Conservation (phyloP, 2,888 invertebrate species). For the Mycogona germanica region DNA sequence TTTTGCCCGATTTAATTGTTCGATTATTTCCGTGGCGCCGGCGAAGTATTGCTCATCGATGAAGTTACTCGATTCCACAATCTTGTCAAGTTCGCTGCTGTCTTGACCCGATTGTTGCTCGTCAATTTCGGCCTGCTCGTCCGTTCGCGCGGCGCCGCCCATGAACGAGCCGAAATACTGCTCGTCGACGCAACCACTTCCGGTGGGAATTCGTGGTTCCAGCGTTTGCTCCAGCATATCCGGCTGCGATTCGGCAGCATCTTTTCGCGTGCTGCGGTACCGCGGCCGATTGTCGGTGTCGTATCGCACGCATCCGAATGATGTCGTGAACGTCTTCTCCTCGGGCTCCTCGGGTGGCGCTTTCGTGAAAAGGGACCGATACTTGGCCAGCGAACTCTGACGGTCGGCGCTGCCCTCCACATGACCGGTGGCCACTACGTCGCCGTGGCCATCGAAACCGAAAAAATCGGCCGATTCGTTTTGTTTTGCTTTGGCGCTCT, state of each 20-base stretch:
- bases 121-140: no score
- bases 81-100: no score
- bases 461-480: slow-evolving; percentile 8
- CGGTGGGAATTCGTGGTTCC: not conserved
- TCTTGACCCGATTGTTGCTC: no score
- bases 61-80: no score
- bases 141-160: not conserved
- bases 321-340: slow-evolving; percentile 6
- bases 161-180: no score
- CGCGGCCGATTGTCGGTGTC: slow-evolving; percentile 14
- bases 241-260: not conserved
- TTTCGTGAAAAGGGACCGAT: not conserved
- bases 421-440: not conserved
- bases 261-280: not conserved
- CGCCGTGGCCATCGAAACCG: slow-evolving; percentile 2
- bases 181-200: no score
- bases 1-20: not conserved
- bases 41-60: slow-evolving; percentile 1
- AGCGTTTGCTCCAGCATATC: not conserved
- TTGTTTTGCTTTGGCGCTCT: no score
- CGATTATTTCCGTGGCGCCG: not conserved
- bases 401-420: no score
- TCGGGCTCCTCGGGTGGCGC: not conserved
- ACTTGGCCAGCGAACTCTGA: no score
- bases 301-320: slow-evolving; percentile 17